Evolutionary conservation across 2,113 vertebrate genomes (phyloP), one percentile per base, ranked within the genome.

Genomic region (Silurus glanis): DNA sequence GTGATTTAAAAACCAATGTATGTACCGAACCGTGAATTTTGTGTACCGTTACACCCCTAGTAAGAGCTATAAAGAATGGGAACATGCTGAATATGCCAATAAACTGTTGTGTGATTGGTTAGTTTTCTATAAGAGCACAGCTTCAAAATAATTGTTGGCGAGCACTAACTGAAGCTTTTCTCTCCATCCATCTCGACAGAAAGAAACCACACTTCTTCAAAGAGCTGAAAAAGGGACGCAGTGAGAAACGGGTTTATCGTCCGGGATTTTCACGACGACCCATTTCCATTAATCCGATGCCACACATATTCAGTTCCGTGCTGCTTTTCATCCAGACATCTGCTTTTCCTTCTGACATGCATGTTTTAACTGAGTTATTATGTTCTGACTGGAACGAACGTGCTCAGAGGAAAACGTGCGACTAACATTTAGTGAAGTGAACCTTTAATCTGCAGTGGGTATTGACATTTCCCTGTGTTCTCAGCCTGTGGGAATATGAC

Each of bases 361-460:
- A 3, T 3, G 58, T 55, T 74, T 81, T 64, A 83, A 84, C 78
- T 84, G 67, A 69, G 17, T 45, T 25, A 13, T 69, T 64, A 49
- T 45, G 61, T 75, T 53, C 37, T 74, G n/a, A 62, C 87, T 87
- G 87, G 76, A 84, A 87, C 75, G 84, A 84, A 80, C 53, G n/a
- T 62, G 86, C 82, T 25, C 72, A 51, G n/a, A 19, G 74, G 51
- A 55, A 78, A n/a, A 75, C 10, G 12, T 45, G 51, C 10, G 56
- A 21, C 47, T 58, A 75, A 67, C 83, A 75, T 81, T 88, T 85
- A 25, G 56, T 21, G 23, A 67, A 61, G 13, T 62, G 64, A 69
- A 53, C 67, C 69, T 87, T 14, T 80, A 84, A 87, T 56, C 51
- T 55, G 23, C 12, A 78, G 74, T 78, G 74, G 55, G 74, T 78